These are phyloP conservation scores for Lucilia sericata DNA, from an alignment of 1,140 invertebrate species.

Conservation along the genomic window DNA sequence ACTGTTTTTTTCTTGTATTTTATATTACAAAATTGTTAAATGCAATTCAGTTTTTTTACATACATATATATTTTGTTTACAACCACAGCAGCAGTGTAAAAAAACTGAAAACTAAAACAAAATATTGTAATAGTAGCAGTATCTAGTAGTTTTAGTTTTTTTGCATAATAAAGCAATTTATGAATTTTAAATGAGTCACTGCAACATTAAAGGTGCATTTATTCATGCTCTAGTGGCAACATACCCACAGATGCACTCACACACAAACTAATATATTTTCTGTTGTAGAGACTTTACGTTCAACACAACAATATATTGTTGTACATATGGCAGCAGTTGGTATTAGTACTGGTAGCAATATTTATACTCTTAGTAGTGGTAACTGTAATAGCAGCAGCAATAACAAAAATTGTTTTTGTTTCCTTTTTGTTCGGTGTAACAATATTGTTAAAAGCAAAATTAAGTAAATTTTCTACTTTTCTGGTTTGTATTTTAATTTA, in stretches of 20 bases:
- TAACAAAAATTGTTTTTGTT: slow-evolving; percentile 11
- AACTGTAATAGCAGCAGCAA: neutral
- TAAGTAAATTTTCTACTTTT: neutral
- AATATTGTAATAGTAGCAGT: neutral
- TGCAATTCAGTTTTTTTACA: neutral
- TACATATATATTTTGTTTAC: neutral
- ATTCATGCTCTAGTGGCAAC: slow-evolving; percentile 33
- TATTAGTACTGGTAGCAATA: neutral
- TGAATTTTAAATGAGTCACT: slow-evolving; percentile 42
- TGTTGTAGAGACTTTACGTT: too few relatives aligned
- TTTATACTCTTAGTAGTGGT: neutral
- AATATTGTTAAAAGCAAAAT: slow-evolving; percentile 22
- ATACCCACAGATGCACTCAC: neutral
- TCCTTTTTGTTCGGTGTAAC: neutral
- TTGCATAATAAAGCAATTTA: slow-evolving; percentile 42
- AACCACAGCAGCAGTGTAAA: neutral
- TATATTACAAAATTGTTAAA: neutral
- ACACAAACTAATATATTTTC: too few relatives aligned
- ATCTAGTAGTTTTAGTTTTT: slow-evolving; percentile 25
- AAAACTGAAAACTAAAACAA: neutral
- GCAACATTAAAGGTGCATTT: slow-evolving; percentile 41
- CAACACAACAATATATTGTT: too few relatives aligned
- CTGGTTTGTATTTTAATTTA: slow-evolving; percentile 29
- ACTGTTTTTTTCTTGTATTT: neutral
- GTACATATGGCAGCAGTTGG: too few relatives aligned